phyloP scores from a whole-genome alignment of 2,113 vertebrate genomes.

The Synodontis membranacea region DNA sequence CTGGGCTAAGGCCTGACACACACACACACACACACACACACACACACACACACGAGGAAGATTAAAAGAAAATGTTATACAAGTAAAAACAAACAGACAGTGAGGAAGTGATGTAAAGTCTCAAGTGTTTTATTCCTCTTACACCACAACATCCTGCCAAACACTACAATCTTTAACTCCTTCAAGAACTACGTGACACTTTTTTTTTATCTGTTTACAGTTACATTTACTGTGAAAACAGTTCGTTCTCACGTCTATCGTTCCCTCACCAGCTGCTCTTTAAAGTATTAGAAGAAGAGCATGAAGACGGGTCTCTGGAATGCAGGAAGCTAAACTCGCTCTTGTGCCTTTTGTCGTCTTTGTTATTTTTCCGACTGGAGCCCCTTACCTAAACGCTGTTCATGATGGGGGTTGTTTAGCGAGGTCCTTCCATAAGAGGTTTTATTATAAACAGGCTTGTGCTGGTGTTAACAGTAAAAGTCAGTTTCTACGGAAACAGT shows the following conservation, averaged over 20 bases:
- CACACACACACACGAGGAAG: slow-evolving; percentile 60
- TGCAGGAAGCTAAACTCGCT: not conserved
- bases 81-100: not conserved
- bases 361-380: not conserved
- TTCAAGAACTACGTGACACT: not conserved
- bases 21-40: slow-evolving; percentile 48
- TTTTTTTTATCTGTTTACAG: not conserved
- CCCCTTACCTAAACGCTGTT: not conserved
- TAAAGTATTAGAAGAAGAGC: too few species aligned
- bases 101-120: too few species aligned
- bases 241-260: too few species aligned
- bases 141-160: not conserved
- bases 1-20: slow-evolving; percentile 89
- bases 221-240: not conserved
- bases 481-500: slow-evolving; percentile 10
- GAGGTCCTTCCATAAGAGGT: not conserved
- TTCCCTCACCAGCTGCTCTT: too few species aligned
- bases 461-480: not conserved
- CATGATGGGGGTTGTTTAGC: not conserved
- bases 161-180: too few species aligned
- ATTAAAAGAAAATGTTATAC: not conserved
- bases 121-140: too few species aligned
- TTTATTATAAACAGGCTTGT: not conserved
- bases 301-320: not conserved
- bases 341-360: not conserved